Evolutionary conservation across 2,797 vertebrate species (phyloP).

Genomic region (Chelmon rostratus): DNA sequence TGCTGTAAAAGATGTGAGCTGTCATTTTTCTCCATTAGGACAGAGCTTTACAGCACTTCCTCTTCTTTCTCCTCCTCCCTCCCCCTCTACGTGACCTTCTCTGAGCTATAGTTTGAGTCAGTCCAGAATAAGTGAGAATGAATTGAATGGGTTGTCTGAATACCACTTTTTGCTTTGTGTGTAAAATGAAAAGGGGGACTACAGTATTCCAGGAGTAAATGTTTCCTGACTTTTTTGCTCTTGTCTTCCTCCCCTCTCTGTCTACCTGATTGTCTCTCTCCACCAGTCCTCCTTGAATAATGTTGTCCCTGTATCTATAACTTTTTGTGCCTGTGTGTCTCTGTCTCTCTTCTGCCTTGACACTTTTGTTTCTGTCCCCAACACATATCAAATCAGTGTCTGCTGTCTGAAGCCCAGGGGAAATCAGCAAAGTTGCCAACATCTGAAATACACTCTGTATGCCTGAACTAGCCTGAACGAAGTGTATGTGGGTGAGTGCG

Average conservation of each 20-base stretch:
- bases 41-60: constrained; percentile 3
- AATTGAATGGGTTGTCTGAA: neutral
- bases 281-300: neutral
- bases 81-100: constrained; percentile 22
- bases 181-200: neutral
- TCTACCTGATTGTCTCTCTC: neutral
- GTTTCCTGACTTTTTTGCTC: neutral
- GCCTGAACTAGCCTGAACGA: constrained; percentile 32
- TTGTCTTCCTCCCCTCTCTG: neutral
- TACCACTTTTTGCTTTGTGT: neutral
- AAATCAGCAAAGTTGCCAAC: constrained; percentile 51
- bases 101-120: constrained; percentile 13
- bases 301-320: neutral
- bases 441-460: constrained; percentile 34
- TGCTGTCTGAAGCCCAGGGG: constrained; percentile 42
- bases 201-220: neutral
- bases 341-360: constrained; percentile 20
- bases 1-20: neutral
- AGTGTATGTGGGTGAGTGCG: constrained; percentile 37
- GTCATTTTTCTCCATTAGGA: constrained; percentile 33
- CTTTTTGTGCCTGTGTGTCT: neutral
- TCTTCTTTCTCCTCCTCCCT: neutral
- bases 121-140: constrained; percentile 17
- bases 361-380: constrained; percentile 38
- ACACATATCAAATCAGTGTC: constrained; percentile 47